phyloP scores from a whole-genome alignment of 2,113 vertebrate genomes.

The Marmota flaviventris region DNA sequence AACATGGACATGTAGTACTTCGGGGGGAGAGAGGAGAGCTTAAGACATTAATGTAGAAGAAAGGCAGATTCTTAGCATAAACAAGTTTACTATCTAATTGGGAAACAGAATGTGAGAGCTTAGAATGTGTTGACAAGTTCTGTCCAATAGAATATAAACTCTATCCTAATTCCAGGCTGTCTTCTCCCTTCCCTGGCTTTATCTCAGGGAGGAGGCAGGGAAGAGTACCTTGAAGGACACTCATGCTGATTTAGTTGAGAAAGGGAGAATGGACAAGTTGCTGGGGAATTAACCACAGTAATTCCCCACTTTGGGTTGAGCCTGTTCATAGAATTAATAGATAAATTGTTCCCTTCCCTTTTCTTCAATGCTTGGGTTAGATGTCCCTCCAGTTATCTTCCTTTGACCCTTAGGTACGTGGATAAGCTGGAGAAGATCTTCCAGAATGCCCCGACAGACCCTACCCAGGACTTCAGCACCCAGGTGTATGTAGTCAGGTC shows the following conservation, averaged over 20 bases:
- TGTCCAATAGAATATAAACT: not conserved
- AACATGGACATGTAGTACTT: not conserved
- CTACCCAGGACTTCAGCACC: conserved; percentile 98
- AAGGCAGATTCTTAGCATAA: not conserved
- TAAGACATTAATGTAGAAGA: not conserved
- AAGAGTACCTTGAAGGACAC: not conserved
- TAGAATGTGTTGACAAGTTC: not conserved
- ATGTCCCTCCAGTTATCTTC: conserved; percentile 23
- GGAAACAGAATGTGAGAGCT: not conserved
- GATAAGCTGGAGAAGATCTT: conserved; percentile 97
- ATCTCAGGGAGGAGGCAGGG: not conserved
- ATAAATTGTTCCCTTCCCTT: not conserved
- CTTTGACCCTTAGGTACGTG: conserved; percentile 92
- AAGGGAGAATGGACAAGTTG: not conserved
- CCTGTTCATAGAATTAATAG: not conserved
- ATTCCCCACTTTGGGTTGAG: not conserved
- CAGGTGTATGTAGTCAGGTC: conserved; percentile 94
- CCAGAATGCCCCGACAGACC: conserved; percentile 94
- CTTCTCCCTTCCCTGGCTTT: not conserved
- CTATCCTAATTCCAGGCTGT: not conserved
- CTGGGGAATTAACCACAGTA: not conserved
- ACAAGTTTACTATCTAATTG: not conserved
- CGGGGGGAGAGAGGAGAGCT: not conserved
- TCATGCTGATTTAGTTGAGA: not conserved
- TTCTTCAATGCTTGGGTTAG: not conserved